These are phyloP conservation scores for Ischnura elegans DNA, from an alignment of 2,888 invertebrate genomes.

Conservation along the genomic window DNA sequence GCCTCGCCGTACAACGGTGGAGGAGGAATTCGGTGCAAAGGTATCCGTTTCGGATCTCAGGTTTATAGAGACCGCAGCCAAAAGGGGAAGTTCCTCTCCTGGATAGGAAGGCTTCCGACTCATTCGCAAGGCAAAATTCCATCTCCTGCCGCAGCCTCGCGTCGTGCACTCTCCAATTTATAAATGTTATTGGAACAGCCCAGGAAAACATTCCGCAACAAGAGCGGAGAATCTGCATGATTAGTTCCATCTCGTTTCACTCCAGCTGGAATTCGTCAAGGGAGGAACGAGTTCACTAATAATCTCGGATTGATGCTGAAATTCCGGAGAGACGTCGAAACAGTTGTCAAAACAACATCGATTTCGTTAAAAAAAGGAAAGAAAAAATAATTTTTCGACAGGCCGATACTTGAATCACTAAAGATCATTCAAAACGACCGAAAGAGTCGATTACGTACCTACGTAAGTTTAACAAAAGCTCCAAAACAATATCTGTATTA, in stretches of 20 bases:
- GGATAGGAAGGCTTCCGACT: background rate
- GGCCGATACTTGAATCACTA: no score
- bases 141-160: background rate
- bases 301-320: background rate
- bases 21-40: constrained; percentile 36
- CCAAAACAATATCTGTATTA: no score
- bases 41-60: constrained; percentile 37
- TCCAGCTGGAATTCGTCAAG: background rate
- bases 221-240: background rate
- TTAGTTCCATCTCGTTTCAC: background rate
- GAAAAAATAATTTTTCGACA: no score
- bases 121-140: background rate
- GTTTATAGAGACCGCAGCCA: background rate
- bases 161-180: background rate
- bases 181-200: background rate
- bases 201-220: background rate
- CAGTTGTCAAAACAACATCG: no score
- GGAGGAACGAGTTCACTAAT: background rate
- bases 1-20: background rate
- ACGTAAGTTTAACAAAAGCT: no score
- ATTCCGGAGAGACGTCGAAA: no score
- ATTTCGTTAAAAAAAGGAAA: no score
- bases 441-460: no score
- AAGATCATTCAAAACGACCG: no score
- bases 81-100: background rate